Conservation (phyloP, 2,797 vertebrate species). For the Rhinogobio ventralis region DNA sequence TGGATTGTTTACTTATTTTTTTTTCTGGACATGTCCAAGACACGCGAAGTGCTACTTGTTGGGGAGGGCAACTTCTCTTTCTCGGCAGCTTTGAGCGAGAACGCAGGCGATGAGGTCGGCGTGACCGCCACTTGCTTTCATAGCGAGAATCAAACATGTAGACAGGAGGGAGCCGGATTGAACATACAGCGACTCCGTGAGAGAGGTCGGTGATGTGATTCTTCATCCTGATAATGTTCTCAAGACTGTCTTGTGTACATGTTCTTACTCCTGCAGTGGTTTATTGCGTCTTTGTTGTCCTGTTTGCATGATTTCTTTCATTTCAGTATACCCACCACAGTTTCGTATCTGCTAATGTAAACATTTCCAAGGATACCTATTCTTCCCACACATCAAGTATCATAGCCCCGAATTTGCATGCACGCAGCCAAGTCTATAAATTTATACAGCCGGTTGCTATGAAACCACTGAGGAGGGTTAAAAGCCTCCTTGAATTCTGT, state of each 20-base stretch:
- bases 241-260: background rate
- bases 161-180: slow-evolving; percentile 68
- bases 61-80: slow-evolving; percentile 98
- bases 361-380: background rate
- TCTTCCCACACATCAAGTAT: background rate
- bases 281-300: background rate
- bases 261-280: background rate
- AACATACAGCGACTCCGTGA: slow-evolving; percentile 81
- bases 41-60: slow-evolving; percentile 81
- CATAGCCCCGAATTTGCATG: slow-evolving; percentile 45
- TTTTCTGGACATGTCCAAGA: slow-evolving; percentile 37
- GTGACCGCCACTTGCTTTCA: slow-evolving; percentile 89
- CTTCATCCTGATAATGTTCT: background rate
- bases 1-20: background rate
- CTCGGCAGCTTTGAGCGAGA: slow-evolving; percentile 77
- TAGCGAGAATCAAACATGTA: slow-evolving; percentile 69
- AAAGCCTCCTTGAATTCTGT: slow-evolving; percentile 11
- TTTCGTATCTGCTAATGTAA: background rate
- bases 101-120: slow-evolving; percentile 46
- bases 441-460: slow-evolving; percentile 48
- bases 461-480: slow-evolving; percentile 27
- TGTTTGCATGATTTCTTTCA: background rate
- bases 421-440: slow-evolving; percentile 1
- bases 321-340: background rate
- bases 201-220: slow-evolving; percentile 73